These are phyloP conservation scores for Dendrolimus pini DNA, from an alignment of 2,888 invertebrate genomes.

Conservation along the genomic window DNA sequence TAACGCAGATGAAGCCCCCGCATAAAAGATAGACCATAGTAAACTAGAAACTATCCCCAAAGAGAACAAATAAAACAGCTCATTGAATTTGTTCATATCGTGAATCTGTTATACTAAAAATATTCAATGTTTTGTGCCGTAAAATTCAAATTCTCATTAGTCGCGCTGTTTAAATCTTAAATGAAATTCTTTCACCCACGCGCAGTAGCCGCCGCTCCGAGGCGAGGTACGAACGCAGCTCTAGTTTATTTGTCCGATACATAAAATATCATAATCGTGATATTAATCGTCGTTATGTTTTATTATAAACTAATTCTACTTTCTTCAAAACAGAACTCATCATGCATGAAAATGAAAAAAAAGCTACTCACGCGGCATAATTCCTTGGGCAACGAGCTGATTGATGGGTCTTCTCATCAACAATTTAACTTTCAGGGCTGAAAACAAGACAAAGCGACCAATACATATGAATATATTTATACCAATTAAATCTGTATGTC, in stretches of 20 bases:
- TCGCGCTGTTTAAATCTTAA: slow-evolving; percentile 46
- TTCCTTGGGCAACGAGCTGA: slow-evolving; percentile 98
- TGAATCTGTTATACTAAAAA: not conserved
- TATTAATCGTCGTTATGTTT: not conserved
- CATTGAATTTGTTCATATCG: no score
- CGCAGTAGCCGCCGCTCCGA: slow-evolving; percentile 17
- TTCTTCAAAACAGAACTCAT: not conserved
- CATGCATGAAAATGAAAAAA: slow-evolving; percentile 1
- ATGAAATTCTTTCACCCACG: slow-evolving; percentile 59
- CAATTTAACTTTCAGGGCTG: slow-evolving; percentile 98
- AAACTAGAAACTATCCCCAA: not conserved
- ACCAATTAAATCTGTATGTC: slow-evolving; percentile 1
- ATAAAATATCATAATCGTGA: slow-evolving; percentile 8
- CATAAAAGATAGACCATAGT: no score
- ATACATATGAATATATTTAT: slow-evolving; percentile 2
- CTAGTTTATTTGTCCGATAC: slow-evolving; percentile 10
- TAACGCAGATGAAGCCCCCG: no score
- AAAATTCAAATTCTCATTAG: slow-evolving; percentile 32
- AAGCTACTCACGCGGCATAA: slow-evolving; percentile 95
- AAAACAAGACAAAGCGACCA: slow-evolving; percentile 44
- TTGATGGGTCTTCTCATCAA: slow-evolving; percentile 96
- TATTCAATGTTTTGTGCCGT: slow-evolving; percentile 1
- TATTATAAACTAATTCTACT: not conserved
- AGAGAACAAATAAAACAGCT: no score
- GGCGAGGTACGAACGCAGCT: slow-evolving; percentile 15